Evolutionary conservation across 2,888 invertebrate species (phyloP), one percentile per base, ranked within the genome.

Genomic region (Plebejus anna): DNA sequence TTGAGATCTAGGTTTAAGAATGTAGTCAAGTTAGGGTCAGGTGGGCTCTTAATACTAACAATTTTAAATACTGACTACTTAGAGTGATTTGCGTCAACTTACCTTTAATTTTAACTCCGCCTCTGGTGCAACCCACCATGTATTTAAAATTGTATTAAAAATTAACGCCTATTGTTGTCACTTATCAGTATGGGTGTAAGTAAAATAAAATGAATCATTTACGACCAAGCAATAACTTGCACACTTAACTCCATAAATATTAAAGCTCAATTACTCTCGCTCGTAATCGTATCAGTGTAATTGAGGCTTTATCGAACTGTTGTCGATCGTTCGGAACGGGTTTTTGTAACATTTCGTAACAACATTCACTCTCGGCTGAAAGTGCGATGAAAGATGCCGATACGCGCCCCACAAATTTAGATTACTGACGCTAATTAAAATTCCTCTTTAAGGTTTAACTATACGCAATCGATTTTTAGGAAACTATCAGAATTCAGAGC

Each of bases 311-410:
- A 16, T 66, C 22, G 66, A 66, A 66, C 66, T 66, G 28, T 11
- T 61, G 32, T 66, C 5, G 66, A 66, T 66, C 66, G 66, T 32
- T 66, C 66, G 66, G 51, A 51, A 73, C 73, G 28, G 73, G 73
- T 73, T 73, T 73, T 73, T 47, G 72, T 72, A 72, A 73, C 73
- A 73, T 73, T 73, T 73, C 73, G 73, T 73, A 73, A 73, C 55
- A 36, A 55, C 72, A 72, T 42, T 76, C 76, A 76, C 59, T 76
- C 76, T 71, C 72, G 57, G 72, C 76, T 72, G 76, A 76, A 76
- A 76, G 76, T 76, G n/a, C 71, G 76, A 71, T 61, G 72, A 42
- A 76, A 61, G 76, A 57, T 57, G 51, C 76, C 76, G 76, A 76
- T 72, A 76, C 51, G 66, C 66, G 66, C 11, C 32, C 66, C 66